Percentiles rank a stretch among this genome's conserved stretches.
phyloP scores from a whole-genome alignment of 2,797 vertebrate species.

The Harpagifer antarcticus region DNA sequence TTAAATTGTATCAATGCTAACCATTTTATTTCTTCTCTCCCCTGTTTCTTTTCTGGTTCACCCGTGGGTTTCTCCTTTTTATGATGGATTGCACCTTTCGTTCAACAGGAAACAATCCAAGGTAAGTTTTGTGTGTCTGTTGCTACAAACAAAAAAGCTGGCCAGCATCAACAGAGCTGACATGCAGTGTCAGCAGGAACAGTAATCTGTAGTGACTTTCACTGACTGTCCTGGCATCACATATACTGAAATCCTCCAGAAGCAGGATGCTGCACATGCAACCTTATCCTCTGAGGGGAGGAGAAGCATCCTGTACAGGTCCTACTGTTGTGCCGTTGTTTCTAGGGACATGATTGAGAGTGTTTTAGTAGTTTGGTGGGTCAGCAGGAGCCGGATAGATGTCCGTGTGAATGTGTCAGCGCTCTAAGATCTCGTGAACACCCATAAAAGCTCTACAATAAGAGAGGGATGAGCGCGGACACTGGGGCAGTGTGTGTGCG shows the following conservation, averaged over 20 bases:
- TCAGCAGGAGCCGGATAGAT: constrained; percentile 79
- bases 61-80: constrained; percentile 20
- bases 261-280: constrained; percentile 30
- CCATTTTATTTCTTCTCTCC: constrained; percentile 47
- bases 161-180: constrained; percentile 3
- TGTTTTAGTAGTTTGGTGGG: constrained; percentile 66
- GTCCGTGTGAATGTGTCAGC: constrained; percentile 84
- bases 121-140: constrained; percentile 62
- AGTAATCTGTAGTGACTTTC: constrained; percentile 13
- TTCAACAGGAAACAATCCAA: constrained; percentile 83
- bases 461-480: constrained; percentile 82
- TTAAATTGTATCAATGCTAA: constrained; percentile 58
- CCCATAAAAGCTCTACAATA: constrained; percentile 83
- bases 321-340: constrained; percentile 47
- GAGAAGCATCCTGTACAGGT: constrained; percentile 44
- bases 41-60: constrained; percentile 27
- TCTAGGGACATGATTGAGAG: constrained; percentile 66
- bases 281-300: constrained; percentile 14
- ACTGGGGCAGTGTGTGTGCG: constrained; percentile 78
- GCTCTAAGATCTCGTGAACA: constrained; percentile 79
- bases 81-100: constrained; percentile 29
- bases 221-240: constrained; percentile 23
- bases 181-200: constrained; percentile 3
- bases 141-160: constrained; percentile 4
- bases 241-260: constrained; percentile 26